Evolutionary conservation across 2,113 vertebrate species (phyloP), one percentile per base, ranked within the genome.

Genomic region (Sus scrofa): DNA sequence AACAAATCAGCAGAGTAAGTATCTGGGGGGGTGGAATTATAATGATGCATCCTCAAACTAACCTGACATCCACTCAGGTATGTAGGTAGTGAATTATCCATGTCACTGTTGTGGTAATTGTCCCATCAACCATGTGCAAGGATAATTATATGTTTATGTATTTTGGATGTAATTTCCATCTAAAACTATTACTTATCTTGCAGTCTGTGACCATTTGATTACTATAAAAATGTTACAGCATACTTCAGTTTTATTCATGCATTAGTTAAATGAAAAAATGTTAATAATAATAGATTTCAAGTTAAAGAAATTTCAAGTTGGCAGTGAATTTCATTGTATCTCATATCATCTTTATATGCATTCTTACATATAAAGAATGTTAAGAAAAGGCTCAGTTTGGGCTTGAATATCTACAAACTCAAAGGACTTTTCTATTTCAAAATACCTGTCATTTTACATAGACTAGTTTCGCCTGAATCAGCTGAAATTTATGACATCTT

Each of bases 261-360:
- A 50, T 15, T 37, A 67, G 13, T 12, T 70, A 24, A 7, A 60
- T 37, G 13, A 1, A 52, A n/a, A n/a, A n/a, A n/a, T n/a, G n/a
- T 44, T 44, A 44, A 8, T 44, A 44, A 44, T 44, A 44, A 4
- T 44, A 44, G 44, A 44, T 44, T 44, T 44, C 4, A 44, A 44
- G 2, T 9, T 44, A 75, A 56, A 30, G 7, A 6, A 34, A 82
- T 44, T 65, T 58, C 9, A 32, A 32, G 3, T 52, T 32, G 8
- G 7, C 27, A 15, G 13, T n/a, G 8, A 60, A n/a, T 37, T 67
- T 73, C 3, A 50, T 18, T 58, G 10, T 27, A 14, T 13, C 7
- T 44, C 24, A 9, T 6, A 1, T 2, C 1, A 7, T 52, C 0
- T 3, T n/a, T 39, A 22, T 34, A n/a, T 19, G 4, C 27, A n/a